Conservation (phyloP, 2,113 vertebrate genomes). For the Centropus unirufus region DNA sequence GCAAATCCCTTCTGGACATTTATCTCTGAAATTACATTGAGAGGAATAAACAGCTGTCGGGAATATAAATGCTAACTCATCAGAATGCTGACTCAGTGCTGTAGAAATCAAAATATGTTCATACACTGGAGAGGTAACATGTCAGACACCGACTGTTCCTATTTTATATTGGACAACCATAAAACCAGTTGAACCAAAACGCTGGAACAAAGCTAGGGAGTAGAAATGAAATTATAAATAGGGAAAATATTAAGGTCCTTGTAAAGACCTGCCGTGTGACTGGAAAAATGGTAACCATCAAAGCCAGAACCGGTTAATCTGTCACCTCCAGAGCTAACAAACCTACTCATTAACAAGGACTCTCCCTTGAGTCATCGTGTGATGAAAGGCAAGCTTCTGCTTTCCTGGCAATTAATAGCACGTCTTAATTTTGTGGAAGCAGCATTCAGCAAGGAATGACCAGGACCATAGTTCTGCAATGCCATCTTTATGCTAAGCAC, state of each 20-base stretch:
- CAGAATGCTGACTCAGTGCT: slow-evolving; percentile 75
- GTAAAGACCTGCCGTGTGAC: not conserved
- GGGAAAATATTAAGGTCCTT: not conserved
- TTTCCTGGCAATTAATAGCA: not conserved
- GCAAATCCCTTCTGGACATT: slow-evolving; percentile 81
- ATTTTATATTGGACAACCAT: slow-evolving; percentile 22
- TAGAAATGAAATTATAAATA: not conserved
- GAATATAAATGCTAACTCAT: slow-evolving; percentile 77
- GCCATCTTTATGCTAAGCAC: not conserved
- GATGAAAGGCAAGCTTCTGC: not conserved
- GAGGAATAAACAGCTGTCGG: slow-evolving; percentile 80
- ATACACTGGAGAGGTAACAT: slow-evolving; percentile 48
- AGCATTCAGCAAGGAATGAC: not conserved
- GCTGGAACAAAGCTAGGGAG: not conserved
- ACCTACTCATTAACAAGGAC: not conserved
- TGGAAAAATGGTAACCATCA: not conserved
- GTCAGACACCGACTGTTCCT: slow-evolving; percentile 33
- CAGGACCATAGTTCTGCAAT: not conserved
- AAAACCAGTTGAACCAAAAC: slow-evolving; percentile 47
- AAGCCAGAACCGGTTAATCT: not conserved
- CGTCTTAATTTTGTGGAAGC: not conserved
- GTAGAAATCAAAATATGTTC: slow-evolving; percentile 65
- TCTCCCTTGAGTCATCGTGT: not conserved
- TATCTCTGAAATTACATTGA: slow-evolving; percentile 80
- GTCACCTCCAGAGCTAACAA: not conserved